Conservation (phyloP, 2,888 invertebrate genomes). For the Osmoderma eremita region DNA sequence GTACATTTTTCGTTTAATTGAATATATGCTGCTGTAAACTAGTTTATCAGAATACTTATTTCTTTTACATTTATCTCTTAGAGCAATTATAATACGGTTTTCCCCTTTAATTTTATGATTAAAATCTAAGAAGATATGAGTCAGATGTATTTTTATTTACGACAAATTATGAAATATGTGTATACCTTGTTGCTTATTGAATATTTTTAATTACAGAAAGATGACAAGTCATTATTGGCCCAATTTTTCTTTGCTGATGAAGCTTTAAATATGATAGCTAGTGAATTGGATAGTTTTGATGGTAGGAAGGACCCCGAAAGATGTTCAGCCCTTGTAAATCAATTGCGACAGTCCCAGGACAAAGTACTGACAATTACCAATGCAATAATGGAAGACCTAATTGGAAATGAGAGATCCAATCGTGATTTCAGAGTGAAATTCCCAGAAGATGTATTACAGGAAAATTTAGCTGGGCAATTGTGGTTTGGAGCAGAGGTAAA, state of each 20-base stretch:
- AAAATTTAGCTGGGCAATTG: constrained; percentile 96
- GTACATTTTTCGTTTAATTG: constrained; percentile 8
- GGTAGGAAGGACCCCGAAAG: constrained; percentile 98
- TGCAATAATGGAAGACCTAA: constrained; percentile 93
- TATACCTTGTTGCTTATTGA: neutral
- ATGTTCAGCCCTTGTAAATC: constrained; percentile 94
- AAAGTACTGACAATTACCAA: constrained; percentile 92
- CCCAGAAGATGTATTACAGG: constrained; percentile 98
- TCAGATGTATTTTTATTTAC: constrained; percentile 20
- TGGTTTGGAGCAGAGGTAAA: constrained; percentile 98
- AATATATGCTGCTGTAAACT: neutral
- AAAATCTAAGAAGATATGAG: constrained; percentile 8
- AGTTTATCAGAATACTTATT: too few species aligned
- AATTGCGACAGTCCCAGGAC: constrained; percentile 92
- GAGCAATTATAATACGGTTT: neutral
- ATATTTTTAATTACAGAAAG: constrained; percentile 73
- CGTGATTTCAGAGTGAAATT: constrained; percentile 98
- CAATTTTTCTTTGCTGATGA: constrained; percentile 99
- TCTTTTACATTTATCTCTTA: too few species aligned
- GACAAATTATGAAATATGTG: neutral
- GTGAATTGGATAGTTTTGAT: constrained; percentile 98
- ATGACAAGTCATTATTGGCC: constrained; percentile 91
- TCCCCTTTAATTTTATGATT: neutral
- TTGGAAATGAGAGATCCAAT: constrained; percentile 86
- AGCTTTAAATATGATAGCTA: constrained; percentile 92